Base-by-base conservation (phyloP, 2,797 vertebrate genomes). In the Leptoclinus maculatus region DNA sequence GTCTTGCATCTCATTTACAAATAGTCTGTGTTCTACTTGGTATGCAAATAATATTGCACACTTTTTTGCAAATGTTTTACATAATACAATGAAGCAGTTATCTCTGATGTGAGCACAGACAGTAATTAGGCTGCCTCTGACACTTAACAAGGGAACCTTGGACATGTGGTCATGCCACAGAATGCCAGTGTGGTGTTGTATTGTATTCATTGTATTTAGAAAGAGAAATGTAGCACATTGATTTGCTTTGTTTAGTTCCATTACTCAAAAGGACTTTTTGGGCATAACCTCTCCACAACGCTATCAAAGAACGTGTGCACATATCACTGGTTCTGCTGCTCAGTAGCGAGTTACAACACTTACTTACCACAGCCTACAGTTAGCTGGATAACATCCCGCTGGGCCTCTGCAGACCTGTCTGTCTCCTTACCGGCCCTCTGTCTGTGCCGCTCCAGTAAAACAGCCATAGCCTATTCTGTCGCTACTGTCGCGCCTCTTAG, bases 61-160 rank as follows among this genome's bases (percentile, higher is more conserved):
- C 7, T 51, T 69, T 69, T 82, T 72, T 78, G 45, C n/a, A 78
- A 71, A 78, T 80, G 57, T 76, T 85, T 86, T 69, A 32, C 78
- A 85, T 74, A 68, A 79, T 67, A 62, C 60, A 75, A 78, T 74
- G 1, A 80, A 76, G 78, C 39, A 56, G 29, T 78, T 82, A 59
- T n/a, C 38, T 58, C 53, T 71, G 64, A 82, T 62, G 49, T 70
- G 32, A 82, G 74, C 41, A 83, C n/a, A 10, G 14, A 65, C 27
- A 65, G 2, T 68, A 69, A 81, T 86, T 66, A 58, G 34, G 21
- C 58, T 66, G 13, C 54, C n/a, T 39, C 29, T 73, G 25, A 54
- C 51, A 29, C 39, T 56, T 12, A 84, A 56, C 47, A 68, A 38
- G 54, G 34, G 78, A 73, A 74, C 7, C 51, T 3, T 13, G 7